These are phyloP conservation scores for Cladopsammia gracilis DNA, from an alignment of 64 coral and sea anemone species.

Conservation along the genomic window DNA sequence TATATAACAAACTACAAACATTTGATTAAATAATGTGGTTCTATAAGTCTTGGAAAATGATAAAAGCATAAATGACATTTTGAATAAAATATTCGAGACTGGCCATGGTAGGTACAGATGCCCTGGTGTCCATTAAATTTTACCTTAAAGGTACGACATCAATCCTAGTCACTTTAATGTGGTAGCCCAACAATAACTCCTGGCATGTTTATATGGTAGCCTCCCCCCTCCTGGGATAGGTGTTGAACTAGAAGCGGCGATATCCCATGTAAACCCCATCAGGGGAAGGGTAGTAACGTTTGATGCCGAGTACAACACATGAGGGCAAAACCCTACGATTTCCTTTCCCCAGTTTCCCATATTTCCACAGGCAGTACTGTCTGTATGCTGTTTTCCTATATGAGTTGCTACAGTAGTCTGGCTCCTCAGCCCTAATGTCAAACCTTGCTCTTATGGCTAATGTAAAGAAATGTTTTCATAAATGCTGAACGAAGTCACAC, in stretches of 20 bases:
- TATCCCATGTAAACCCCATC: slow-evolving; percentile 68
- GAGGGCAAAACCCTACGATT: slow-evolving; percentile 67
- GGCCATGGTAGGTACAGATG: no score
- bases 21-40: no score
- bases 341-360: slow-evolving; percentile 71
- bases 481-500: slow-evolving; percentile 58
- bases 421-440: slow-evolving; percentile 59
- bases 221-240: no score
- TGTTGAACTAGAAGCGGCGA: slow-evolving; percentile 25
- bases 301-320: slow-evolving; percentile 60
- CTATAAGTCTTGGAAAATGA: no score
- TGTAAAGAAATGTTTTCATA: slow-evolving; percentile 68
- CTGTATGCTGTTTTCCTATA: slow-evolving; percentile 66
- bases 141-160: no score
- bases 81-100: no score
- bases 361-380: slow-evolving; percentile 61
- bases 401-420: slow-evolving; percentile 53
- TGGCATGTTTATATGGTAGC: no score
- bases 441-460: slow-evolving; percentile 44
- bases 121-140: no score
- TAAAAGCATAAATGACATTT: no score
- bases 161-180: no score
- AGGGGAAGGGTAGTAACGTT: slow-evolving; percentile 26
- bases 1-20: no score
- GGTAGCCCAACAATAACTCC: no score